Conservation (phyloP, 1,140 invertebrate species). For the Nylanderia fulva region DNA sequence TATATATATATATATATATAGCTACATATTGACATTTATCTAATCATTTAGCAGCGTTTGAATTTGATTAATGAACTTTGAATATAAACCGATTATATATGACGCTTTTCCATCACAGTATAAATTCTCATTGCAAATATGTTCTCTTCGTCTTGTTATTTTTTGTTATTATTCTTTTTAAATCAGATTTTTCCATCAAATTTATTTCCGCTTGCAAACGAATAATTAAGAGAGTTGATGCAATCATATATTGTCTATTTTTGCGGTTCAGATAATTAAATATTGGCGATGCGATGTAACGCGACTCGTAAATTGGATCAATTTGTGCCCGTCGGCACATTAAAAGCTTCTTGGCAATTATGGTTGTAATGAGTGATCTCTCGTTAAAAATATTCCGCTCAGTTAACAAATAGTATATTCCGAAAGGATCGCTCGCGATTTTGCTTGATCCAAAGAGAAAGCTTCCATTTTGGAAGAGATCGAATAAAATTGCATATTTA, state of each 20-base stretch:
- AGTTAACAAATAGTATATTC: conserved; percentile 5
- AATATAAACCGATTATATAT: neutral
- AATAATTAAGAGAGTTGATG: conserved; percentile 2
- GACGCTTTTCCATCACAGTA: neutral
- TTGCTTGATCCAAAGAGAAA: neutral
- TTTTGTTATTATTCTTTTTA: conserved; percentile 18
- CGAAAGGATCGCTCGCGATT: neutral
- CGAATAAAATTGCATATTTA: neutral
- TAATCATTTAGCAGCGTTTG: neutral
- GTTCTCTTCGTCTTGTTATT: neutral
- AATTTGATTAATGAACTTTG: conserved; percentile 19
- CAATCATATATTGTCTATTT: conserved; percentile 30
- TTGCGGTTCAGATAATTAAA: conserved; percentile 20
- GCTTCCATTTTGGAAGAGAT: neutral
- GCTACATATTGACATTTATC: neutral
- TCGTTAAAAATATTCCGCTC: conserved; percentile 25
- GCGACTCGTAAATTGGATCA: conserved; percentile 50
- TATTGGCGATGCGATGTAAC: conserved; percentile 31
- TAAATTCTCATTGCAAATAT: neutral
- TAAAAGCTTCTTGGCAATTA: conserved; percentile 20
- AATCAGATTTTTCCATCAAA: neutral
- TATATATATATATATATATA: too few relatives aligned
- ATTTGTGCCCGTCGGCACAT: conserved; percentile 11
- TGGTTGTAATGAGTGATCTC: conserved; percentile 31
- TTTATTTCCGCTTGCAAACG: neutral